Evolutionary conservation across 2,113 vertebrate species (phyloP), one percentile per base, ranked within the genome.

Genomic region (Potamarius usumacintae): DNA sequence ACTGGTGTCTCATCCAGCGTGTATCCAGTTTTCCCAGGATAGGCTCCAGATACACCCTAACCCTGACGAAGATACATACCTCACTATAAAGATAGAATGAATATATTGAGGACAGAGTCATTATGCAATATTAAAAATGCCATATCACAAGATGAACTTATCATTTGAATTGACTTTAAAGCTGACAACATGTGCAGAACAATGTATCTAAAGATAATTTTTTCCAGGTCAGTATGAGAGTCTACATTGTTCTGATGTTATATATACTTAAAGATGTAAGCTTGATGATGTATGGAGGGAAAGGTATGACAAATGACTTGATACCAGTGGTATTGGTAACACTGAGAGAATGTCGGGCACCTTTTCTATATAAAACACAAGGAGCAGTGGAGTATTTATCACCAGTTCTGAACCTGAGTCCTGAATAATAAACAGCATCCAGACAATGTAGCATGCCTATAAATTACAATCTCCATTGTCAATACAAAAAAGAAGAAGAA

Each of bases 331-430:
- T 52, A 77, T 7, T 77, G 22, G 48, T 77, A 52, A 9, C 48
- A n/a, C 48, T 25, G 20, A 52, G 74, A 52, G 74, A 77, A 52
- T 77, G 74, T 25, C 48, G 5, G 42, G 74, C 74, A 77, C 22
- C 22, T 52, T 77, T 77, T 77, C 48, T 77, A 50, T 52, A 52
- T 52, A 77, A 52, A 52, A 77, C 9, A n/a, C 12, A 72, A 77
- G 25, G 5, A 77, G 74, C 74, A 77, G 48, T 52, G 48, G 48
- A 25, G 74, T 77, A 53, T 77, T 77, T 77, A 77, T 77, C 74
- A 77, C 25, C 74, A 77, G 74, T 74, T 74, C 71, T 7, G 71
- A 74, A 74, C 34, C 71, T 71, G n/a, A 71, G 34, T 77, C 48
- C 5, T 52, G 48, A n/a, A 77, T 77, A 77, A 77, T 77, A 77